Conservation (phyloP, 2,888 invertebrate species). For the Pachydiplax longipennis region DNA sequence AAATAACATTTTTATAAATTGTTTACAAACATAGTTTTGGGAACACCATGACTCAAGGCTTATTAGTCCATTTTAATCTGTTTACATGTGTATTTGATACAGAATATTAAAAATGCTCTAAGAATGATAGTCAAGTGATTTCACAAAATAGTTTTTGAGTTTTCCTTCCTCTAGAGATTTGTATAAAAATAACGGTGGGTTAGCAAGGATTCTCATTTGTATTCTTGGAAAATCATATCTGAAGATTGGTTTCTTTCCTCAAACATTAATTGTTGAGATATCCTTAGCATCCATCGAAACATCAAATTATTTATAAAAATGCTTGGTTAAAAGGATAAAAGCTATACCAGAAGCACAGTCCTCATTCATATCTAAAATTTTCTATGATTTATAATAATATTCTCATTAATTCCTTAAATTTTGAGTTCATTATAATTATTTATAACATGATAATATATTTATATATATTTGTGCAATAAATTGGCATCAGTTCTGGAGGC, state of each 20-base stretch:
- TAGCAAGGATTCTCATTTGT: slow-evolving; percentile 1
- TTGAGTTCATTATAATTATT: not conserved
- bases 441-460: not conserved
- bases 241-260: not conserved
- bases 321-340: not conserved
- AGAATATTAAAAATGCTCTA: slow-evolving; percentile 20
- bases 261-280: not conserved
- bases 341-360: not conserved
- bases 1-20: slow-evolving; percentile 10
- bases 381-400: not conserved
- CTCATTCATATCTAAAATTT: not conserved
- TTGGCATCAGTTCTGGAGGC: not conserved
- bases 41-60: slow-evolving; percentile 33
- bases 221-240: not conserved
- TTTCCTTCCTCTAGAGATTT: slow-evolving; percentile 24
- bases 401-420: not conserved
- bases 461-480: slow-evolving; percentile 1
- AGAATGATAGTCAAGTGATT: slow-evolving; percentile 34
- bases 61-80: slow-evolving; percentile 18
- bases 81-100: slow-evolving; percentile 23
- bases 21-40: slow-evolving; percentile 6
- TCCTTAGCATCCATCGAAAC: not conserved
- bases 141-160: slow-evolving; percentile 32
- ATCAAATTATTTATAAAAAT: not conserved
- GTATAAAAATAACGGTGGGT: slow-evolving; percentile 44